These are phyloP conservation scores for Lucifuga dentata DNA, from an alignment of 2,113 vertebrate genomes.

Conservation along the genomic window DNA sequence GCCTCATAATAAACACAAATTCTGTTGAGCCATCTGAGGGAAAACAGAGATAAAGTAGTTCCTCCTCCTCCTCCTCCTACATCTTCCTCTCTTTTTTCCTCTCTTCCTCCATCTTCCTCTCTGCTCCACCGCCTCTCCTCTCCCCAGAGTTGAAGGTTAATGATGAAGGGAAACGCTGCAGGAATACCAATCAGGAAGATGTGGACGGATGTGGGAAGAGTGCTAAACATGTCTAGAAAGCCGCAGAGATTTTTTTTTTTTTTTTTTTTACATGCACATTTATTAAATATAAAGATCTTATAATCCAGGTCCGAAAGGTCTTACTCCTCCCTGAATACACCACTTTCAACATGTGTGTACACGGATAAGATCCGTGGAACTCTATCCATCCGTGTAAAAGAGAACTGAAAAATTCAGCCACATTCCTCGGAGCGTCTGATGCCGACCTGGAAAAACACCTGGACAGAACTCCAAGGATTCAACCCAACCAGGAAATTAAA, in stretches of 20 bases:
- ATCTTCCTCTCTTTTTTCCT: conserved; percentile 13
- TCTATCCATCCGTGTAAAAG: conserved; percentile 17
- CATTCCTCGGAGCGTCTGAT: conserved; percentile 35
- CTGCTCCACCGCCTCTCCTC: conserved; percentile 39
- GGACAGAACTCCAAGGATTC: conserved; percentile 44
- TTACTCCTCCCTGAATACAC: not conserved
- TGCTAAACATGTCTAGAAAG: conserved; percentile 47
- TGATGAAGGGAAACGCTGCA: conserved; percentile 61
- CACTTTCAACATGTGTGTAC: not conserved
- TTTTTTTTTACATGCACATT: conserved; percentile 56
- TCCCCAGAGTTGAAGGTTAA: conserved; percentile 69
- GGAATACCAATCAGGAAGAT: conserved; percentile 74
- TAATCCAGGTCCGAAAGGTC: not conserved
- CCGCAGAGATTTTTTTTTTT: conserved; percentile 59
- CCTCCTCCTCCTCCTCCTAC: conserved; percentile 63
- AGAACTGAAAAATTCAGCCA: conserved; percentile 8
- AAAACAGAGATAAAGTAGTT: conserved; percentile 46
- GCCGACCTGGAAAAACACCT: conserved; percentile 66
- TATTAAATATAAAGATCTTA: conserved; percentile 13
- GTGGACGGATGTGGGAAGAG: conserved; percentile 60
- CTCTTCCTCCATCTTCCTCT: conserved; percentile 52
- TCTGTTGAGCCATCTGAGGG: conserved; percentile 31
- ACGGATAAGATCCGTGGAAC: conserved; percentile 2
- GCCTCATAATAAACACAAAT: too few relatives aligned
- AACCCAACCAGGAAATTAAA: not conserved